Base-by-base conservation (phyloP, 2,113 vertebrate genomes). In the Xenopus laevis region DNA sequence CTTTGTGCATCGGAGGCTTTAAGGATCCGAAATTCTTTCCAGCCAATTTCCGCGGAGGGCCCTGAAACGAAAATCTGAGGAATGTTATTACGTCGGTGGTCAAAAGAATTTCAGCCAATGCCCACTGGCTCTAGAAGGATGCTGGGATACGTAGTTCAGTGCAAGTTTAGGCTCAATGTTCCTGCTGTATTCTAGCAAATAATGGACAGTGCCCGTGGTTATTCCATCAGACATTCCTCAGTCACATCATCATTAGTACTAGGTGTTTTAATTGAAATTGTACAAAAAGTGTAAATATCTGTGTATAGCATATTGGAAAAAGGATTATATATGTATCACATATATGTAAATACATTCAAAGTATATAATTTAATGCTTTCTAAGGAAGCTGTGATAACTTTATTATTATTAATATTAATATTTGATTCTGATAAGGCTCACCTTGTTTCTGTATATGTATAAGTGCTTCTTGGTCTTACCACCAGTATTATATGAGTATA, bases 51-150 rank as follows among this genome's bases (percentile, higher is more conserved):
- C 78, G 85, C 96, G 0, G 96, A 96, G 11, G 97, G 97, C 75
- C 97, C 97, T 55, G 97, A 99, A 89, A 99, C 97, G 27, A 98
- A 98, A 89, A 98, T 99, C 84, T 99, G 87, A 97, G 82, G 47
- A 68, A n/a, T 5, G 2, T 18, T 58, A 10, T 18, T 5, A 7
- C 55, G 20, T 16, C 10, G 17, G 17, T 17, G 16, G 17, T 18
- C 17, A 16, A 58, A 50, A 50, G 47, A 50, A 12, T 9, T 4
- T 50, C 11, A 50, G 10, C 47, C 11, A 16, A 16, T 50, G 47
- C 15, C 47, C 8, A 50, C 11, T 12, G 4, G 15, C 15, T 13
- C 3, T 4, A 50, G 47, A 50, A 5, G 6, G 33, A 50, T 50
- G 12, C 47, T 50, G 33, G 33, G 33, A 40, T 9, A 40, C 6